A percentile compares a stretch with the other conserved stretches of the same genome.
These are phyloP conservation scores for Opisthocomus hoazin DNA, from an alignment of 2,113 vertebrate species.

Conservation along the genomic window DNA sequence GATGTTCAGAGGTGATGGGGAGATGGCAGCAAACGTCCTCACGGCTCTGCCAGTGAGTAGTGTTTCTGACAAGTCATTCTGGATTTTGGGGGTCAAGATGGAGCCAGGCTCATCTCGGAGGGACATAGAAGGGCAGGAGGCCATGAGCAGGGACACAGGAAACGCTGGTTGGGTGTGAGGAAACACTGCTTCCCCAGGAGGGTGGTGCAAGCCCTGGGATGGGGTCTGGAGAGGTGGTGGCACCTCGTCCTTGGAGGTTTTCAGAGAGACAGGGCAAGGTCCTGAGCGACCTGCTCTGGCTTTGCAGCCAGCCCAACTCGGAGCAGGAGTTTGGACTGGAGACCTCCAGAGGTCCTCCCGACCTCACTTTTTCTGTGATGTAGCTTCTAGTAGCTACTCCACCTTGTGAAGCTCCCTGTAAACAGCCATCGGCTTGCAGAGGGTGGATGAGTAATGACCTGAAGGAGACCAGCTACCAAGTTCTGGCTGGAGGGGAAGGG, in stretches of 20 bases:
- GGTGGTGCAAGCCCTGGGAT: background rate
- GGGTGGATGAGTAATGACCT: background rate
- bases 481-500: background rate
- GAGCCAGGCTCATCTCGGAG: rapidly evolving
- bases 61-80: background rate
- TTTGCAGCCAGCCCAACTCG: background rate
- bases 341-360: slow-evolving; percentile 15
- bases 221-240: background rate
- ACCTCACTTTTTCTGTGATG: background rate
- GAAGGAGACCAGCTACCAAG: background rate
- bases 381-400: background rate
- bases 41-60: rapidly evolving
- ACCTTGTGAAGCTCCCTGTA: background rate
- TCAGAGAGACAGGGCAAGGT: background rate
- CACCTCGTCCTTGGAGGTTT: background rate
- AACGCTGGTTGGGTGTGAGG: background rate
- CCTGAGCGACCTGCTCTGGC: background rate
- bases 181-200: background rate
- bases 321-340: background rate
- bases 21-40: background rate
- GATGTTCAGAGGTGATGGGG: background rate
- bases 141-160: background rate
- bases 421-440: background rate
- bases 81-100: background rate
- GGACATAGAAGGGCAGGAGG: background rate